Evolutionary conservation across 2,888 invertebrate species (phyloP), one percentile per base, ranked within the genome.

Genomic region (Trissolcus brochymenae): DNA sequence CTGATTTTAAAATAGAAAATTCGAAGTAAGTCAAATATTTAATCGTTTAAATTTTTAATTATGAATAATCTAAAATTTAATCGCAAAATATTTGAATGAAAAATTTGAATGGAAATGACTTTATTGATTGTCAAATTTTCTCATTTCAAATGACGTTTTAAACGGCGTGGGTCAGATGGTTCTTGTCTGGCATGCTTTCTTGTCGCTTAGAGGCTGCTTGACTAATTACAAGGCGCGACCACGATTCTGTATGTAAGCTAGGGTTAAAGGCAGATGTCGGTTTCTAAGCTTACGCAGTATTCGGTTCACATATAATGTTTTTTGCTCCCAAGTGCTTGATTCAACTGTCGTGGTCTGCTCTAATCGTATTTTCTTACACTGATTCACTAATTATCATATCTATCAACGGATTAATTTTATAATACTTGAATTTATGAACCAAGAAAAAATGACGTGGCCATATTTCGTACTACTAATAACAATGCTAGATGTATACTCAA

Each of bases 181-280:
- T 60, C 79, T 68, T 73, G 77, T 78, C 67, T 75, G 78, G 79
- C 73, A 77, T 79, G 62, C 35, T 56, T 65, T 64, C 72, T 65
- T 72, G 54, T 59, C 60, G 41, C 40, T 35, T 81, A 82, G 82
- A 83, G 35, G 35, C 82, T 79, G 81, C 76, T 81, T 81, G 76
- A 81, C 82, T 87, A 87, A 87, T 87, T 86, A 86, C 84, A 83
- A 78, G 81, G 80, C 84, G 81, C 84, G 82, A 83, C 84, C 83
- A 80, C 82, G 79, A 80, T 9, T 35, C 81, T 80, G 80, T 67
- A 70, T 78, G 84, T 82, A 82, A 85, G 84, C 79, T 78, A 64
- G 67, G 79, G 83, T 79, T 81, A 79, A 83, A 83, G 80, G 83
- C 85, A 84, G 82, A 85, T 86, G 86, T 84, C 83, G 83, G 81